phyloP scores from a whole-genome alignment of 2,797 vertebrate species.

The Prunella strophiata region DNA sequence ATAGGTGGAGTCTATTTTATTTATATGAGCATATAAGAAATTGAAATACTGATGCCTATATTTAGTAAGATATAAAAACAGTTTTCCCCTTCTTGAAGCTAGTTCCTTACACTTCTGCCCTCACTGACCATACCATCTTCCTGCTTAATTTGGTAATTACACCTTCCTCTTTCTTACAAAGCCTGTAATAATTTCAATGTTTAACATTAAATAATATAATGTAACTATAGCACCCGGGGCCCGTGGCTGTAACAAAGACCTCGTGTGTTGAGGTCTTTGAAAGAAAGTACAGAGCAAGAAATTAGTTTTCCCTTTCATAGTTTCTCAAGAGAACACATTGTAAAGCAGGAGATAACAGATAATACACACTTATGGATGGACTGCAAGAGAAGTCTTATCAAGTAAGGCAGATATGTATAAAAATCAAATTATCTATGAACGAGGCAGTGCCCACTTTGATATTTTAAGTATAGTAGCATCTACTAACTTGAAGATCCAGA shows the following conservation, averaged over 20 bases:
- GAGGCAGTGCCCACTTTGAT: background rate
- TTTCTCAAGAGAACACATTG: background rate
- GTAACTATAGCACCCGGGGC: background rate
- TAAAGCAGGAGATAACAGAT: background rate
- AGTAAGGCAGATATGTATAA: background rate
- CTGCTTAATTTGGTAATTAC: background rate
- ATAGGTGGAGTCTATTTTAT: background rate
- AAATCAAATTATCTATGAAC: background rate
- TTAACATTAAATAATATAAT: background rate
- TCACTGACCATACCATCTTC: background rate
- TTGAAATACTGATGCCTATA: background rate
- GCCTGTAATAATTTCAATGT: background rate
- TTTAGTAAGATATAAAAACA: background rate
- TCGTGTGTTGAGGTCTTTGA: background rate
- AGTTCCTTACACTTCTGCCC: background rate
- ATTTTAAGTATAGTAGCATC: background rate
- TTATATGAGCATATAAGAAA: background rate
- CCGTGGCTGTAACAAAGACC: background rate
- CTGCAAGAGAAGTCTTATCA: background rate
- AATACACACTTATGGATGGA: background rate
- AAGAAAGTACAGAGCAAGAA: background rate
- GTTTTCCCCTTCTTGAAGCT: background rate
- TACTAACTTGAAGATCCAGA: background rate
- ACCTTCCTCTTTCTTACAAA: background rate
- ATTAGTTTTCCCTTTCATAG: conserved; percentile 2